Evolutionary conservation across 2,113 vertebrate genomes (phyloP).

Genomic region (Microcebus jonahi): DNA sequence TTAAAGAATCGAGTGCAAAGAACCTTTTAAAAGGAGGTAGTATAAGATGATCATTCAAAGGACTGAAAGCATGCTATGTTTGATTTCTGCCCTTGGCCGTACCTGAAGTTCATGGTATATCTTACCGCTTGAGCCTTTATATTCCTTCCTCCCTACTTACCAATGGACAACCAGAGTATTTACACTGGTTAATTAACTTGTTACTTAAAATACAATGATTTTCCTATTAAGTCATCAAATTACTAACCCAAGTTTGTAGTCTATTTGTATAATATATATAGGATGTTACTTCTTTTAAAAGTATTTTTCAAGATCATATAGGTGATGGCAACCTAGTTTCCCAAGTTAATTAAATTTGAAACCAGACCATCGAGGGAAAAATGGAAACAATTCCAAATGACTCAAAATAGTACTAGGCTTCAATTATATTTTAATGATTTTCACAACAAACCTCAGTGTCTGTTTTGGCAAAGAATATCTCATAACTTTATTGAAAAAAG

Average conservation of each 20-base stretch:
- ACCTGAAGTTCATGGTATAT: not conserved
- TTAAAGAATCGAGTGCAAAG: not conserved
- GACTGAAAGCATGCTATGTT: not conserved
- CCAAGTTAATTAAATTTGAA: conserved; percentile 63
- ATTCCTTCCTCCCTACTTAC: not conserved
- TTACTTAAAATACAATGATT: conserved; percentile 42
- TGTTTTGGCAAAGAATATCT: conserved; percentile 69
- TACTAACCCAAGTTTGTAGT: not conserved
- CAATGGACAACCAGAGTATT: not conserved
- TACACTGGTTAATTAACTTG: not conserved
- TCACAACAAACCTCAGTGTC: conserved; percentile 75
- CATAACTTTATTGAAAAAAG: conserved; percentile 78
- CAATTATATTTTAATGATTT: conserved; percentile 74
- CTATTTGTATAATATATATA: conserved; percentile 13
- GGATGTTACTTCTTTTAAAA: conserved; percentile 31
- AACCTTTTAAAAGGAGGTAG: not conserved
- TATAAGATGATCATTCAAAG: not conserved
- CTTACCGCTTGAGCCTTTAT: not conserved
- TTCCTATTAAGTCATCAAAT: conserved; percentile 53
- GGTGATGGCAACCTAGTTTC: conserved; percentile 30
- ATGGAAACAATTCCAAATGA: conserved; percentile 39
- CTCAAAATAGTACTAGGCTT: conserved; percentile 70
- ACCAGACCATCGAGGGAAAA: not conserved
- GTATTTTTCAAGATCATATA: conserved; percentile 45
- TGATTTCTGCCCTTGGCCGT: not conserved